Percentiles rank a stretch among this genome's conserved stretches.
Conservation (phyloP, 2,113 vertebrate species). For the Chamaetylas fuelleborni region DNA sequence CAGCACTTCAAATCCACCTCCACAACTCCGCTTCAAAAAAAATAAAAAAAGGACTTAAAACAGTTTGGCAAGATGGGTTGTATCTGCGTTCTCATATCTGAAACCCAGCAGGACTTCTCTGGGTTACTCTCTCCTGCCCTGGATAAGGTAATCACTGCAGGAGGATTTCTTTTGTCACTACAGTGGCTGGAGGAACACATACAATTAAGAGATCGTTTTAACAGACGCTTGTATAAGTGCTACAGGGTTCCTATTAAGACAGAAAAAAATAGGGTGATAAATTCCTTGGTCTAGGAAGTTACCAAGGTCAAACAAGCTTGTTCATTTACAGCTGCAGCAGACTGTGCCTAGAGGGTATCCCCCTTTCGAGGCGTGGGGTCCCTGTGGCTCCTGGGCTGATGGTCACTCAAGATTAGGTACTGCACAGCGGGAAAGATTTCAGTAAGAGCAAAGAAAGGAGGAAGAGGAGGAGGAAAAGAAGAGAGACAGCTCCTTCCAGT, state of each 20-base stretch:
- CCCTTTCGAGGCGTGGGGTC: rapidly evolving
- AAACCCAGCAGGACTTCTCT: background rate
- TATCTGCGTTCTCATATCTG: background rate
- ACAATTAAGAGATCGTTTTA: background rate
- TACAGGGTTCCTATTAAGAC: background rate
- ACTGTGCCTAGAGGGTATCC: background rate
- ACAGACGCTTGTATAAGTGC: background rate
- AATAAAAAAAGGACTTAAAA: background rate
- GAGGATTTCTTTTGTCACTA: background rate
- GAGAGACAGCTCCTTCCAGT: background rate
- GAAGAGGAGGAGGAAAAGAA: background rate
- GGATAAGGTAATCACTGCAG: background rate
- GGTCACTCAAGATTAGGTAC: background rate
- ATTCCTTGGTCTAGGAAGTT: background rate
- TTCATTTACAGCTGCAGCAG: background rate
- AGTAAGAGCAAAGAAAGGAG: background rate
- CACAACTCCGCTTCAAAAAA: background rate
- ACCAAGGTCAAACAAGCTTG: background rate
- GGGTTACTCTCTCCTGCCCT: background rate
- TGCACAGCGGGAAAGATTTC: background rate
- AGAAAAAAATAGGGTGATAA: background rate
- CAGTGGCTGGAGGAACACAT: background rate
- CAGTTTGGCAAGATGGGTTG: background rate
- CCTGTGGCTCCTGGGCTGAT: background rate
- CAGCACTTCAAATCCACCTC: background rate